phyloP scores from a whole-genome alignment of 1,140 invertebrate species.

The Oncopeltus fasciatus region DNA sequence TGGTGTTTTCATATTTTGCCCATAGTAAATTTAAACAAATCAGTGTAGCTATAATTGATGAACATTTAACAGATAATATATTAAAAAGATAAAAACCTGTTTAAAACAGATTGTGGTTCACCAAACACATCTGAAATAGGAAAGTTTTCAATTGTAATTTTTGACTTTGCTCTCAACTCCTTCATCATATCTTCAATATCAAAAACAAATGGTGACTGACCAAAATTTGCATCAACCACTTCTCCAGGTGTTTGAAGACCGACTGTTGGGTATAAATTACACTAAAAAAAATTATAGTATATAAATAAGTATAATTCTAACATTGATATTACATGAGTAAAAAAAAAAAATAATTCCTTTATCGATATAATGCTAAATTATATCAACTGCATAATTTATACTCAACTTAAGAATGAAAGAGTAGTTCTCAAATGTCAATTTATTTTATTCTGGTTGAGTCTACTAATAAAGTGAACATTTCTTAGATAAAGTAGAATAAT shows the following conservation, averaged over 20 bases:
- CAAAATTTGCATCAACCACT: conserved; percentile 97
- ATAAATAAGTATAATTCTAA: neutral
- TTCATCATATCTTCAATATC: conserved; percentile 95
- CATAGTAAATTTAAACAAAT: too few species aligned
- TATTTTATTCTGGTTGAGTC: too few species aligned
- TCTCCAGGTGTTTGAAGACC: conserved; percentile 96
- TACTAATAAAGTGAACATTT: too few species aligned
- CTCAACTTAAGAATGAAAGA: too few species aligned
- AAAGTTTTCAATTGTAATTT: conserved; percentile 71
- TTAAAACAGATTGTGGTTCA: conserved; percentile 79
- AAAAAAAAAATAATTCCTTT: conserved; percentile 2
- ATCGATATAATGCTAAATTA: too few species aligned
- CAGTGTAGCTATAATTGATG: too few species aligned
- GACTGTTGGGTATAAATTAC: conserved; percentile 93
- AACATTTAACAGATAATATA: too few species aligned
- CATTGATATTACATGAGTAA: neutral
- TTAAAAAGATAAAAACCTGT: conserved; percentile 62
- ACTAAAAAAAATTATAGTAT: conserved; percentile 40
- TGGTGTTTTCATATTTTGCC: neutral
- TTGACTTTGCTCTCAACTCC: conserved; percentile 68
- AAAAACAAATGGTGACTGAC: conserved; percentile 91
- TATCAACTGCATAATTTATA: too few species aligned
- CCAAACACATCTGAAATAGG: conserved; percentile 73
- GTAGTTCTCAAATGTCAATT: too few species aligned
- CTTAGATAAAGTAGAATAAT: too few species aligned